Conservation (phyloP, 2,888 invertebrate species). For the Sinopyrophorus schimmeli region DNA sequence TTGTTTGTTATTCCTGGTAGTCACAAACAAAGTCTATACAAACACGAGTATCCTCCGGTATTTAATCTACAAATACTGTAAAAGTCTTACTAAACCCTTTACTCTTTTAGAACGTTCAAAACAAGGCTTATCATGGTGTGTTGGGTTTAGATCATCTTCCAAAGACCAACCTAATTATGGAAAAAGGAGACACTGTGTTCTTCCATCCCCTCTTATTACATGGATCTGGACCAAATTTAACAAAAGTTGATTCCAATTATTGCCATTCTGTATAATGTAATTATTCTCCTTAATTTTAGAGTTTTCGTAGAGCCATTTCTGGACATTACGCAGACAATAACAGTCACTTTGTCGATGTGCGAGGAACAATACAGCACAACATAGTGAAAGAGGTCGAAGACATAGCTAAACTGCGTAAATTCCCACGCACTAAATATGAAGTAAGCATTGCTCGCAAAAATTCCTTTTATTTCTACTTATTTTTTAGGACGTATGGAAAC, state of each 20-base stretch:
- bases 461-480: too few relatives aligned
- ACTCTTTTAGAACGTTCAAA: conserved; percentile 3
- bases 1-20: conserved; percentile 78
- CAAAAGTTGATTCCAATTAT: conserved; percentile 56
- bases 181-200: conserved; percentile 84
- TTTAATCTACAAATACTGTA: too few relatives aligned
- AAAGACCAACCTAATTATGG: conserved; percentile 68
- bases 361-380: conserved; percentile 65
- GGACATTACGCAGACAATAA: conserved; percentile 77
- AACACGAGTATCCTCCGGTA: conserved; percentile 63
- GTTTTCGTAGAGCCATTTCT: conserved; percentile 76
- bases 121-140: not conserved
- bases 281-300: conserved; percentile 54
- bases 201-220: conserved; percentile 86
- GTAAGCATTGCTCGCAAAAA: not conserved
- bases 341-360: conserved; percentile 70
- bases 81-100: too few relatives aligned
- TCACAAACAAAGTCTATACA: conserved; percentile 64
- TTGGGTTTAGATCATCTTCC: not conserved
- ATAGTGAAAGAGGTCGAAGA: conserved; percentile 64
- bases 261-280: too few relatives aligned
- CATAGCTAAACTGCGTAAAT: conserved; percentile 48
- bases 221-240: conserved; percentile 79
- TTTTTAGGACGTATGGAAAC: conserved; percentile 4
- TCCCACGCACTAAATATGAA: too few relatives aligned